Conservation (phyloP, 2,113 vertebrate genomes). For the Mastomys natalensis region DNA sequence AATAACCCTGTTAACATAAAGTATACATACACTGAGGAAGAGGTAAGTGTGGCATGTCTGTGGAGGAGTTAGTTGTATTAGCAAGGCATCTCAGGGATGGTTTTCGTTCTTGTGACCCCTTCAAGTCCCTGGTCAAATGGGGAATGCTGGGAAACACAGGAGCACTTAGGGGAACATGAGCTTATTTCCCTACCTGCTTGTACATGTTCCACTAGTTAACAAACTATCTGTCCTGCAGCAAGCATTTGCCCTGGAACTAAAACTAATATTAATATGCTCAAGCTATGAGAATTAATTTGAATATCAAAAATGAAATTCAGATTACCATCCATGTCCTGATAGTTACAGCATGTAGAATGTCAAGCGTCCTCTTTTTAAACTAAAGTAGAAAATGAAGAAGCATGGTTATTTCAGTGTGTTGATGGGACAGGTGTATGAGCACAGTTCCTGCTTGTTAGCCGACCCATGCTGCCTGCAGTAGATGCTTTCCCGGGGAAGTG, state of each 20-base stretch:
- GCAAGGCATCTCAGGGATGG: constrained; percentile 57
- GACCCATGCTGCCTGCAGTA: background rate
- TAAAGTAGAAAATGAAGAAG: constrained; percentile 56
- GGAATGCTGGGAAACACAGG: background rate
- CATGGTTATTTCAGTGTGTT: constrained; percentile 1
- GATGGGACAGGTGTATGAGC: background rate
- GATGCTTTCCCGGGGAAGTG: constrained; percentile 23
- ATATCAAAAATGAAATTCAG: constrained; percentile 76
- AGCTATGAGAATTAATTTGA: constrained; percentile 78
- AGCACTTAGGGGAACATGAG: background rate
- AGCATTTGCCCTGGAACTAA: constrained; percentile 65
- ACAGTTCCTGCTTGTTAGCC: background rate
- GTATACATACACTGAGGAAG: constrained; percentile 19
- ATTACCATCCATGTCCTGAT: constrained; percentile 71
- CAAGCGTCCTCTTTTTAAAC: constrained; percentile 51
- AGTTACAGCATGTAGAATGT: constrained; percentile 58
- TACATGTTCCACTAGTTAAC: constrained; percentile 39
- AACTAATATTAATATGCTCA: constrained; percentile 43
- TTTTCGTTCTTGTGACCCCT: constrained; percentile 53
- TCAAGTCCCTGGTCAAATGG: constrained; percentile 47
- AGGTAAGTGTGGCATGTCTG: background rate
- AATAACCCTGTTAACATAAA: constrained; percentile 75
- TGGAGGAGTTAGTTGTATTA: constrained; percentile 70
- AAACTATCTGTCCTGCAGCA: constrained; percentile 50
- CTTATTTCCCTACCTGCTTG: constrained; percentile 47